Conservation (phyloP, 2,113 vertebrate genomes). For the Syngnathus floridae region DNA sequence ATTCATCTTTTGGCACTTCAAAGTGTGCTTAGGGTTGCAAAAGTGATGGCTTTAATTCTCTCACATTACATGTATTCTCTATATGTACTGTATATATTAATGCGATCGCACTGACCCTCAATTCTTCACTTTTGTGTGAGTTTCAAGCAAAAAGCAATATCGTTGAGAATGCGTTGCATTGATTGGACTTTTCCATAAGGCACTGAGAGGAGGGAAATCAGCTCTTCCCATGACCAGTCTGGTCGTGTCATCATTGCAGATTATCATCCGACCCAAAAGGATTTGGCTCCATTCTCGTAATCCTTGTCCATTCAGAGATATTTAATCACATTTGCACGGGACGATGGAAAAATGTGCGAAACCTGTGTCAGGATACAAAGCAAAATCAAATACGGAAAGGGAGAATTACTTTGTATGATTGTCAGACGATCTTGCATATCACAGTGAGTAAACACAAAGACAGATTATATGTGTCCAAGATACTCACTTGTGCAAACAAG, state of each 20-base stretch:
- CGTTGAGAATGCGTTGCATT: constrained; percentile 93
- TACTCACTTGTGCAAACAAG: constrained; percentile 1
- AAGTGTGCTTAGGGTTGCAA: constrained; percentile 93
- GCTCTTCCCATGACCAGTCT: constrained; percentile 86
- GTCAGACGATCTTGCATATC: not conserved
- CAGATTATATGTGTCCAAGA: not conserved
- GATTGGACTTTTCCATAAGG: constrained; percentile 96
- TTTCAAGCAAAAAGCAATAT: constrained; percentile 87
- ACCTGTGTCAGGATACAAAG: constrained; percentile 46
- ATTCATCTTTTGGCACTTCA: constrained; percentile 65
- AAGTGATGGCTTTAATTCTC: constrained; percentile 92
- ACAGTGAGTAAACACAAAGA: not conserved
- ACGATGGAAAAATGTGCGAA: constrained; percentile 45
- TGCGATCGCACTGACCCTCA: constrained; percentile 63
- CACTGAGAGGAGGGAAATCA: constrained; percentile 89
- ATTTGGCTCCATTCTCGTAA: constrained; percentile 69
- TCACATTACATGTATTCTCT: constrained; percentile 48
- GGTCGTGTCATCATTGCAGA: constrained; percentile 86
- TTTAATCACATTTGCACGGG: constrained; percentile 68
- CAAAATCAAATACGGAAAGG: constrained; percentile 15
- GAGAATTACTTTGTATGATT: constrained; percentile 1
- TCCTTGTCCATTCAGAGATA: constrained; percentile 75
- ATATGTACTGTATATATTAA: constrained; percentile 18
- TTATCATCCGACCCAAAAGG: constrained; percentile 71
- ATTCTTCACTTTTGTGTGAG: constrained; percentile 72